These are phyloP conservation scores for Hyperopisus bebe DNA, from an alignment of 2,113 vertebrate species.

Conservation along the genomic window DNA sequence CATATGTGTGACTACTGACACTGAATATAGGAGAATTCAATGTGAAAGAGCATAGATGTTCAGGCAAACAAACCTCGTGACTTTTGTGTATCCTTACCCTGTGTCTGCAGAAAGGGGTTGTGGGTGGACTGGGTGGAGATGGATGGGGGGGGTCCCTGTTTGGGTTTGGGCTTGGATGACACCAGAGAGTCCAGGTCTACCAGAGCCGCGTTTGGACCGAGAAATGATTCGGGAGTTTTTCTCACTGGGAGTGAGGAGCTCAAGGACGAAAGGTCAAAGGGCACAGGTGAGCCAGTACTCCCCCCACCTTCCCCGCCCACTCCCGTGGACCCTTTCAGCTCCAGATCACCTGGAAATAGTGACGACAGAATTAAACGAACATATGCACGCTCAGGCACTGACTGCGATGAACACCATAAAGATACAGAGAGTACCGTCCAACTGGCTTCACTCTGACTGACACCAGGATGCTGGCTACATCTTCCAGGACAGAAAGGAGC, in stretches of 20 bases:
- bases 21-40: neutral
- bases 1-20: neutral
- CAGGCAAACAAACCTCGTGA: neutral
- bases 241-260: constrained; percentile 70
- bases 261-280: constrained; percentile 70
- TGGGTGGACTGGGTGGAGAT: constrained; percentile 65
- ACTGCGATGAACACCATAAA: neutral
- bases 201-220: constrained; percentile 81
- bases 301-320: constrained; percentile 43
- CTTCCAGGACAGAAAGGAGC: neutral
- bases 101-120: constrained; percentile 78
- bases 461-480: neutral
- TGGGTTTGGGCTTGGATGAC: constrained; percentile 71
- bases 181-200: constrained; percentile 83
- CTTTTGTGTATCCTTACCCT: constrained; percentile 50
- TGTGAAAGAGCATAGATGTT: neutral
- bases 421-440: neutral
- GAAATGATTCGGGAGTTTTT: constrained; percentile 84
- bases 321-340: constrained; percentile 52
- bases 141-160: constrained; percentile 60
- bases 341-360: constrained; percentile 49
- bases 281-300: constrained; percentile 61
- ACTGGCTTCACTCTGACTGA: neutral
- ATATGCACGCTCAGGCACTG: neutral
- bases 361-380: neutral